Base-by-base conservation (phyloP, 2,797 vertebrate species). In the Botia almorhae region DNA sequence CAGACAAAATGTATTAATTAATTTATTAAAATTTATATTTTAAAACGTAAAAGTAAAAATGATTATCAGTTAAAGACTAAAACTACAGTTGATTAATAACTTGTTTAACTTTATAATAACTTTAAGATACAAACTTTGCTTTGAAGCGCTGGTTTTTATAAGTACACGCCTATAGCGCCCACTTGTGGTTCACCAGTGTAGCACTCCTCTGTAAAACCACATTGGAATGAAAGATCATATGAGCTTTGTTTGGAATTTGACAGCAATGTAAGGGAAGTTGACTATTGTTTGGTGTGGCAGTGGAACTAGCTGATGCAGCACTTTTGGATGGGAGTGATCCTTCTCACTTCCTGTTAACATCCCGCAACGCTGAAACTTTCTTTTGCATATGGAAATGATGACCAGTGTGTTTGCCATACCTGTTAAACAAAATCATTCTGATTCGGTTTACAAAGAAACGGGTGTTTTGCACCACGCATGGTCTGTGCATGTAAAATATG, bases 331-430 rank as follows among this genome's bases (percentile, higher is more conserved):
- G 11, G 23, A 39, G 13, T 23, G 16, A 43, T 72, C 17, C 26
- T 53, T 29, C 17, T 72, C 69, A 33, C 73, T 83, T 72, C 78
- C 73, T 76, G 68, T 80, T 80, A 53, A 65, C 26, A 23, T 3
- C 23, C 5, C 17, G 14, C 21, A 43, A 39, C 39, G 21, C 36
- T 16, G 51, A 53, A 69, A 67, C 58, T 67, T 76, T 36, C 23
- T 70, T 80, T 83, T 75, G 19, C 76, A 56, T 33, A 65, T 10
- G 48, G 46, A 82, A 75, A 70, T 70, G 56, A 50, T 65, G 56
- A 69, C 46, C 76, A 48, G 7, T 21, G 19, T 29, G 7, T 46
- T 29, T 33, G 58, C 61, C 11, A 7, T 6, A 75, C 23, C 14
- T 23, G 53, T 19, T 12, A 6, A 48, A 53, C 56, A 70, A 36